Percentiles rank a stretch among this genome's conserved stretches.
Evolutionary conservation across 2,888 invertebrate genomes (phyloP).

Genomic region (Dasysyrphus tricinctus): DNA sequence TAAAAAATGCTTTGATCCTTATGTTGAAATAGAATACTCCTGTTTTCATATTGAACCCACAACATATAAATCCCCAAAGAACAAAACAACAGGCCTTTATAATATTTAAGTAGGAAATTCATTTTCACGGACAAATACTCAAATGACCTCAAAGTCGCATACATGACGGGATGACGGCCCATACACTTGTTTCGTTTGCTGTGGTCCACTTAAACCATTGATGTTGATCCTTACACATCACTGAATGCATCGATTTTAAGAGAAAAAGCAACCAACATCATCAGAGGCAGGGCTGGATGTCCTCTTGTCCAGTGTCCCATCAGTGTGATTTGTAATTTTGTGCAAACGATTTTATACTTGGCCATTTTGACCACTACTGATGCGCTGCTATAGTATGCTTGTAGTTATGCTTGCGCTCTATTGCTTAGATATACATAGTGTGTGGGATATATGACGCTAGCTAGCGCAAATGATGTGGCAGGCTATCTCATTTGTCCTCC

Average conservation of each 20-base stretch:
- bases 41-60: neutral
- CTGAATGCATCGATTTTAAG: conserved; percentile 65
- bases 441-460: conserved; percentile 12
- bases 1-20: too few relatives aligned
- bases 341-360: conserved; percentile 62
- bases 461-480: conserved; percentile 69
- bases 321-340: conserved; percentile 75
- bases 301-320: conserved; percentile 44
- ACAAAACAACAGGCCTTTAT: conserved; percentile 46
- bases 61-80: conserved; percentile 44
- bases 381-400: conserved; percentile 17
- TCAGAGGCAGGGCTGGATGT: conserved; percentile 27
- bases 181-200: conserved; percentile 44
- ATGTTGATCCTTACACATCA: conserved; percentile 71
- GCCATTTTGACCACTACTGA: conserved; percentile 32
- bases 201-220: conserved; percentile 51
- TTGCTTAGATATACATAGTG: neutral
- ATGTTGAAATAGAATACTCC: neutral
- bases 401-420: neutral
- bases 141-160: conserved; percentile 60
- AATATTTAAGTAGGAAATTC: conserved; percentile 58
- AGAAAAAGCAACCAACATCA: conserved; percentile 37
- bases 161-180: conserved; percentile 14
- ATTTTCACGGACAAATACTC: conserved; percentile 46
- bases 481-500: conserved; percentile 72